Conservation (phyloP, 2,113 vertebrate species). For the Numida meleagris region DNA sequence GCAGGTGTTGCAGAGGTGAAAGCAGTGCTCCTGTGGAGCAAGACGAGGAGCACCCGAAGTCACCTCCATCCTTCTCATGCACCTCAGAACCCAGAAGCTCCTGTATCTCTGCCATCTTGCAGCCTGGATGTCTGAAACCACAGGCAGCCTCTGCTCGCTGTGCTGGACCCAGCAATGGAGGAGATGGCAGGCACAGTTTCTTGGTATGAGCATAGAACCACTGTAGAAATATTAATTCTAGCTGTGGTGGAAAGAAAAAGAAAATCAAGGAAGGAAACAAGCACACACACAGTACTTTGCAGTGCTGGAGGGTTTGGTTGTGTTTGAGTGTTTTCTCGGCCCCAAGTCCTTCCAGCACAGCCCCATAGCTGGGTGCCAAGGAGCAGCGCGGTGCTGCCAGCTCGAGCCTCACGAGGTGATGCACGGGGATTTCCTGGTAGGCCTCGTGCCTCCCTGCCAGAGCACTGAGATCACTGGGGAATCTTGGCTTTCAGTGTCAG, state of each 20-base stretch:
- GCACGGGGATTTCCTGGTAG: not conserved
- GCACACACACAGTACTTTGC: not conserved
- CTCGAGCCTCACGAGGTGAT: not conserved
- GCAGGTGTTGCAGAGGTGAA: not conserved
- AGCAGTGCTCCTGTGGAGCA: not conserved
- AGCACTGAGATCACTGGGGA: not conserved
- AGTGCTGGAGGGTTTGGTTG: not conserved
- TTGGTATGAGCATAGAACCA: not conserved
- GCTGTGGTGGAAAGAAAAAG: not conserved
- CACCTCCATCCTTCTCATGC: not conserved
- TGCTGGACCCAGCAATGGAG: not conserved
- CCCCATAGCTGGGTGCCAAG: not conserved
- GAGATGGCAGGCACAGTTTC: constrained; percentile 15
- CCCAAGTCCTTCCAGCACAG: not conserved
- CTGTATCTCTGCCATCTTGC: not conserved
- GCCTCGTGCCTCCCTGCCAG: not conserved
- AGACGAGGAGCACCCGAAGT: not conserved
- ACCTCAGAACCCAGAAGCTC: not conserved
- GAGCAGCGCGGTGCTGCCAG: not conserved
- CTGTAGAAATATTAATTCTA: constrained; percentile 34
- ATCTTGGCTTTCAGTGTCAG: not conserved
- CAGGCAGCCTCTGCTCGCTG: not conserved
- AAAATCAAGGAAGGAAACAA: not conserved
- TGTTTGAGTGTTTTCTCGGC: not conserved
- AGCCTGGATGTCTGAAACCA: constrained; percentile 3